Evolutionary conservation across 2,888 invertebrate genomes (phyloP).

Genomic region (Invenusta paracnida): DNA sequence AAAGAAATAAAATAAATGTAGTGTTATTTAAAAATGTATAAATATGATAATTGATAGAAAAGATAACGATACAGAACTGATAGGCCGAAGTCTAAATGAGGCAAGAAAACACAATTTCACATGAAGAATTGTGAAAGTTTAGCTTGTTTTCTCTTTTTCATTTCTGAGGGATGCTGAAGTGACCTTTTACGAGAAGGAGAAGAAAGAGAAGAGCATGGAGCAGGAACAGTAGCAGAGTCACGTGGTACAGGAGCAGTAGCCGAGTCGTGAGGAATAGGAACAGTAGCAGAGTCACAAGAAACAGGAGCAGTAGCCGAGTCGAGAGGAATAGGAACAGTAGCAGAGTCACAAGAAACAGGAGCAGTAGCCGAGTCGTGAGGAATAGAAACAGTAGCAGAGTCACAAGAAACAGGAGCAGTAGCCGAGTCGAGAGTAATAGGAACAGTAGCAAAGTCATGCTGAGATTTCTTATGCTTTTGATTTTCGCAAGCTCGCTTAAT

Average conservation of each 20-base stretch:
- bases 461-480: background rate
- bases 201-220: background rate
- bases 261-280: background rate
- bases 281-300: background rate
- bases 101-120: constrained; percentile 15
- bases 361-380: too few species aligned
- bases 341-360: background rate
- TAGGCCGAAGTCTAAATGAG: background rate
- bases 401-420: background rate
- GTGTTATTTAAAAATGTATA: constrained; percentile 21
- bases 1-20: constrained; percentile 9
- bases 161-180: background rate
- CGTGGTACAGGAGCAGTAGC: background rate
- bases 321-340: background rate
- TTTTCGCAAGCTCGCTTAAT: background rate
- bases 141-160: background rate
- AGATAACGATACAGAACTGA: constrained; percentile 6
- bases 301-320: background rate
- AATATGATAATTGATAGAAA: constrained; percentile 21
- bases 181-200: background rate
- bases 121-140: constrained; percentile 9
- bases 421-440: background rate
- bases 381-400: background rate
- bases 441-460: background rate
- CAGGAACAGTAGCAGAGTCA: background rate